These are phyloP conservation scores for Heterotilapia buettikoferi DNA, from an alignment of 2,113 vertebrate species.

Conservation along the genomic window DNA sequence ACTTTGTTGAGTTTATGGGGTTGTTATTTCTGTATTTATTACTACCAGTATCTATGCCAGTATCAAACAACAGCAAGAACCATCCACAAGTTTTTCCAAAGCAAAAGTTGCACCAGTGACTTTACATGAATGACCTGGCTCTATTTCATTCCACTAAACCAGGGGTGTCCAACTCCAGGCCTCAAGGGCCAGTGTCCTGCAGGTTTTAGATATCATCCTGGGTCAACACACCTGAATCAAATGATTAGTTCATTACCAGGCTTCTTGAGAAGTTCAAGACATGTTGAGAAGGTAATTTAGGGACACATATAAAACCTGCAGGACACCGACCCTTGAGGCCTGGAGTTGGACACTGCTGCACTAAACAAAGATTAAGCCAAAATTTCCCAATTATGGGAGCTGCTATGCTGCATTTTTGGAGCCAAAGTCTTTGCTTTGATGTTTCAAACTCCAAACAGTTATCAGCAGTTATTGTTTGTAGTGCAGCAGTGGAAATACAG, in stretches of 20 bases:
- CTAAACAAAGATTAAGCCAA: not conserved
- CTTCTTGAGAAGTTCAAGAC: not conserved
- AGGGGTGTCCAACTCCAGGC: not conserved
- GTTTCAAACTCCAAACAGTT: not conserved
- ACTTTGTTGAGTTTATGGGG: not conserved
- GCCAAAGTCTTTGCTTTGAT: not conserved
- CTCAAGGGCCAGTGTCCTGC: not conserved
- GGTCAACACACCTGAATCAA: not conserved
- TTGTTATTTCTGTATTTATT: not conserved
- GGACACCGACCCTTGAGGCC: not conserved
- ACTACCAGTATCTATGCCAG: not conserved
- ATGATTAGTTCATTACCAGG: not conserved
- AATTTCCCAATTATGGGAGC: not conserved
- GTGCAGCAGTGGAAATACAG: not conserved
- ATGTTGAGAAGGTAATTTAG: not conserved
- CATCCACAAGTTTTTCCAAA: not conserved
- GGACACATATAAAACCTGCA: not conserved
- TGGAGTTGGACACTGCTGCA: not conserved
- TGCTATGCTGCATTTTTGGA: not conserved
- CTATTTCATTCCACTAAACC: not conserved
- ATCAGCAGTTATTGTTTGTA: not conserved
- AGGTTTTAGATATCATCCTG: not conserved
- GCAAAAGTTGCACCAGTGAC: not conserved
- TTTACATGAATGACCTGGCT: not conserved
- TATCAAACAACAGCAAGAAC: not conserved